These are phyloP conservation scores for Psix sp. DNA, from an alignment of 1,140 invertebrate genomes.

Conservation along the genomic window DNA sequence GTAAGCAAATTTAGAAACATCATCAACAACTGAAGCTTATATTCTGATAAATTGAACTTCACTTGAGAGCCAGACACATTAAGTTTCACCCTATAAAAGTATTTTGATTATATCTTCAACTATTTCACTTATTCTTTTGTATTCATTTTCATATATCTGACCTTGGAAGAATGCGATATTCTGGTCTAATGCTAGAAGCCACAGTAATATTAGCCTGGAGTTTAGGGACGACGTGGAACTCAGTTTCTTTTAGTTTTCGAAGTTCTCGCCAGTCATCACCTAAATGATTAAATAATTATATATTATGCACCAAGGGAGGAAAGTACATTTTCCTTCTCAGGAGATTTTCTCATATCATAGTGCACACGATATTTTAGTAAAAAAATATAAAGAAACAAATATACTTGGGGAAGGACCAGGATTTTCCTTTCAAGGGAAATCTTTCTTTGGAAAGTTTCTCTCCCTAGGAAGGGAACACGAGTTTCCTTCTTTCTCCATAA, in stretches of 20 bases:
- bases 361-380: too few species aligned
- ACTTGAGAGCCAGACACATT: constrained; percentile 84
- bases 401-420: too few species aligned
- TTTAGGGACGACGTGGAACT: constrained; percentile 86
- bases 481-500: too few species aligned
- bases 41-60: constrained; percentile 88
- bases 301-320: too few species aligned
- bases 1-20: constrained; percentile 85
- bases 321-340: too few species aligned
- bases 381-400: too few species aligned
- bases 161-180: constrained; percentile 84
- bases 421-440: too few species aligned
- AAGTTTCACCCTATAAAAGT: constrained; percentile 83
- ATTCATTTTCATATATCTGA: constrained; percentile 70
- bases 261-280: constrained; percentile 87
- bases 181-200: constrained; percentile 86
- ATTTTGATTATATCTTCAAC: constrained; percentile 2
- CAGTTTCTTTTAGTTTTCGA: constrained; percentile 83
- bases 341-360: too few species aligned
- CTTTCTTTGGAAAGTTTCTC: too few species aligned
- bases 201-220: constrained; percentile 83
- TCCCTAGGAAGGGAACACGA: too few species aligned
- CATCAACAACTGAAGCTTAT: constrained; percentile 81
- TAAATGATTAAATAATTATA: constrained; percentile 60
- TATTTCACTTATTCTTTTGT: constrained; percentile 7